Percentiles rank a stretch among this genome's conserved stretches.
phyloP scores from a whole-genome alignment of 2,113 vertebrate genomes.

The Mormyrus iriodes region DNA sequence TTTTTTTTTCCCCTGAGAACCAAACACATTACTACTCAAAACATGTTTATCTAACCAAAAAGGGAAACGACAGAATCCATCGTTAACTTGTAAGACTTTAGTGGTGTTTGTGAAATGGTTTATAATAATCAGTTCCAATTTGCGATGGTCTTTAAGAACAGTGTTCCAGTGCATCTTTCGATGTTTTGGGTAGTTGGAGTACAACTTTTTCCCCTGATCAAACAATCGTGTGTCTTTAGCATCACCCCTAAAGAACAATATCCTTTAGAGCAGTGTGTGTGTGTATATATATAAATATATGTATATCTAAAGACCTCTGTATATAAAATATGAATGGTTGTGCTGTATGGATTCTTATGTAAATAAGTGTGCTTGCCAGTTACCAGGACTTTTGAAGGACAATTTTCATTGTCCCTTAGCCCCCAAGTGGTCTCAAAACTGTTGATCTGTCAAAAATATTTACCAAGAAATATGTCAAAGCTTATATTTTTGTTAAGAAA shows the following conservation, averaged over 20 bases:
- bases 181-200: neutral
- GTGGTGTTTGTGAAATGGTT: neutral
- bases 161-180: neutral
- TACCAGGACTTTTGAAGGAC: conserved; percentile 42
- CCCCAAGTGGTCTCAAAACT: neutral
- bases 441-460: conserved; percentile 34
- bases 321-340: conserved; percentile 30
- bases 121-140: neutral
- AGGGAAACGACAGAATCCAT: neutral
- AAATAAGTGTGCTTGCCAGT: conserved; percentile 36
- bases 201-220: neutral
- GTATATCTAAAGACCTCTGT: neutral
- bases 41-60: neutral
- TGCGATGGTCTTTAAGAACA: neutral
- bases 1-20: neutral
- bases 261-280: neutral
- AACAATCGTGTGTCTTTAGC: neutral
- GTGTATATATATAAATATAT: neutral
- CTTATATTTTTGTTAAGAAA: conserved; percentile 74
- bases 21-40: neutral
- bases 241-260: neutral
- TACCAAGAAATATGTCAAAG: conserved; percentile 60
- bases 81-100: neutral
- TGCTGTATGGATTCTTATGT: conserved; percentile 52
- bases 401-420: neutral